Base-by-base conservation (phyloP, 2,113 vertebrate genomes). In the Todiramphus chloris region DNA sequence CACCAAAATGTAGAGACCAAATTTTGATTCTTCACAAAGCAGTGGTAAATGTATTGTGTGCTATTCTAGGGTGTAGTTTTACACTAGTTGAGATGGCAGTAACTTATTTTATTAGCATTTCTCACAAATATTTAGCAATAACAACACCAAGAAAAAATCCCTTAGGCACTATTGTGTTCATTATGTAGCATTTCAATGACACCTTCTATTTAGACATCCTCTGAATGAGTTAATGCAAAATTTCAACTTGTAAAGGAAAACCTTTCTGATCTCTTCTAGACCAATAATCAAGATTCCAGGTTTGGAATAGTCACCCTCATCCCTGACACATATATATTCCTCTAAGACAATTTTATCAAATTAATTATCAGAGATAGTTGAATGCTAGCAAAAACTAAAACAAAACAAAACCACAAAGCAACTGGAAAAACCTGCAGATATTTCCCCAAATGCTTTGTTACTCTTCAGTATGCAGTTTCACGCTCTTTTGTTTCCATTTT, bases 261-360 rank as follows among this genome's bases (percentile, higher is more conserved):
- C 0, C 0, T 33, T 79, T 20, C 9, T 64, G 14, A 55, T 4
- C 1, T 46, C 15, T 63, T 55, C 18, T 33, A 31, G 14, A n/a
- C 5, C 5, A 64, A 24, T 19, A 60, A 68, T 8, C 7, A 85
- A 11, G 18, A 62, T 73, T 44, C 8, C 7, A 56, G 4, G 17
- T 85, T 56, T 88, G 20, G 9, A 82, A 53, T 14, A 60, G 24
- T 28, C 9, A 64, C 17, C 6, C 1, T 87, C 3, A n/a, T 33
- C 16, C 6, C 1, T 33, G 6, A 1, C 16, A n/a, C 4, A 69
- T 9, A 30, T 37, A 55, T 4, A 7, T 62, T 78, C 35, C 1
- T 56, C 60, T 9, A 76, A 90, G 5, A 4, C 1, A 3, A 3
- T 10, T 83, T 62, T 73, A 39, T 69, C 8, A 44, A 39, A 58